Base-by-base conservation (phyloP, 2,888 invertebrate species). In the Morpho achilles region DNA sequence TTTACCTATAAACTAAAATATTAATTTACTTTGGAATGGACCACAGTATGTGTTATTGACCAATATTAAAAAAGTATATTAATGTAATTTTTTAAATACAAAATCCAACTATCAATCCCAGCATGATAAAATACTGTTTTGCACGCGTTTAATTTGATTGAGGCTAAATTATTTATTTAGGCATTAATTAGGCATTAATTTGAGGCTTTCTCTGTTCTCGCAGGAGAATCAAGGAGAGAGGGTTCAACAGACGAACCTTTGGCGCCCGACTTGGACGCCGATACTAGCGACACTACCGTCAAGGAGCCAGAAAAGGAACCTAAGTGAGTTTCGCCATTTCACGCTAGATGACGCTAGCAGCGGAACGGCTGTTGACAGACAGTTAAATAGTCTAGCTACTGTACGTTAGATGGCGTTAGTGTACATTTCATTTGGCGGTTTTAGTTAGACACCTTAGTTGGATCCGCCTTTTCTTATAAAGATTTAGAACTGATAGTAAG, bases 211-310 rank as follows among this genome's bases (percentile, higher is more conserved):
- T 58, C 61, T 59, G 32, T 57, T 50, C 40, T 63, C 62, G 8
- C 78, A 89, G 89, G 85, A 67, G 89, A 90, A 62, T 75, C 87
- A 8, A 73, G 82, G 50, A 75, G 89, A 40, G 89, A 90, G 66
- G 89, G 90, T 3, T 88, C 89, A 0, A 82, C 82, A 0, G 90
- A 90, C 8, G 90, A 90, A 66, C 80, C 80, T 56, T 70, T 80
- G 0, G 81, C 85, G n/a, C 80, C 82, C 1, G 89, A 87, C 49
- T 75, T 76, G 0, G 88, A 87, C 43, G 72, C 74, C 43, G 89
- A 87, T 63, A 71, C 78, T 39, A 79, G 71, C 60, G 88, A 87
- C 64, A 73, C 75, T n/a, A 70, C 76, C n/a, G 67, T 74, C 58
- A 86, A 85, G 71, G 86, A 87, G 53, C 71, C 80, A 0, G 88